Evolutionary conservation across 1,140 invertebrate species (phyloP).

Genomic region (Xylocopa sonorina): DNA sequence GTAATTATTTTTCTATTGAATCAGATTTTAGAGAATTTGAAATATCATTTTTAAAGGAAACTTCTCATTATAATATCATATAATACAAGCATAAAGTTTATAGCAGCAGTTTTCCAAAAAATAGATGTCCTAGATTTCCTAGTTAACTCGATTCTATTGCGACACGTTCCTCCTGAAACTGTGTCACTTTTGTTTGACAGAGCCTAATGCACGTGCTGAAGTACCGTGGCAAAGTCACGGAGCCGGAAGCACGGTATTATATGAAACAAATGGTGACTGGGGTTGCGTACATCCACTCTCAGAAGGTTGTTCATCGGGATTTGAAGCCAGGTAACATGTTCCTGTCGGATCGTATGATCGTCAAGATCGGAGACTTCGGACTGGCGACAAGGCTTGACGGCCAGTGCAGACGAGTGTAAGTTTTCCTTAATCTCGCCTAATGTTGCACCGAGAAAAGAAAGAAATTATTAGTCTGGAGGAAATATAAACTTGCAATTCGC

Average conservation of each 20-base stretch:
- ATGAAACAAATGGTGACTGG: conserved; percentile 87
- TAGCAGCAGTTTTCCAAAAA: too few relatives aligned
- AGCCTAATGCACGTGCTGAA: conserved; percentile 81
- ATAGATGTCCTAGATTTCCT: neutral
- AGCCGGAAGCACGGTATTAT: conserved; percentile 89
- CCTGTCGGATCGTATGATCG: conserved; percentile 86
- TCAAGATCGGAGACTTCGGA: conserved; percentile 91
- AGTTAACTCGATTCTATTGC: neutral
- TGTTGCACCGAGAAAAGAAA: too few relatives aligned
- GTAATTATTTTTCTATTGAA: too few relatives aligned
- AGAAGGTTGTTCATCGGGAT: conserved; percentile 88
- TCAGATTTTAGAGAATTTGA: too few relatives aligned
- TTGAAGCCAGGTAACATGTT: conserved; percentile 90
- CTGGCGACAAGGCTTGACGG: conserved; percentile 86
- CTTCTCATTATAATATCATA: too few relatives aligned
- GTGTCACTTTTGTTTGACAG: conserved; percentile 57
- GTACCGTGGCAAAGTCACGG: conserved; percentile 86
- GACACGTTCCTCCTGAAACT: neutral
- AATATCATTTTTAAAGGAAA: too few relatives aligned
- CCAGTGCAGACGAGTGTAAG: conserved; percentile 85
- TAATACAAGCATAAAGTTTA: too few relatives aligned
- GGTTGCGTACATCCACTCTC: conserved; percentile 87
- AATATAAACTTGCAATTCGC: too few relatives aligned
- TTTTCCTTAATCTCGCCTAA: conserved; percentile 14
- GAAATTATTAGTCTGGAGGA: too few relatives aligned